Evolutionary conservation across 2,797 vertebrate genomes (phyloP), one percentile per base, ranked within the genome.

Genomic region (Sebastes vulpes): DNA sequence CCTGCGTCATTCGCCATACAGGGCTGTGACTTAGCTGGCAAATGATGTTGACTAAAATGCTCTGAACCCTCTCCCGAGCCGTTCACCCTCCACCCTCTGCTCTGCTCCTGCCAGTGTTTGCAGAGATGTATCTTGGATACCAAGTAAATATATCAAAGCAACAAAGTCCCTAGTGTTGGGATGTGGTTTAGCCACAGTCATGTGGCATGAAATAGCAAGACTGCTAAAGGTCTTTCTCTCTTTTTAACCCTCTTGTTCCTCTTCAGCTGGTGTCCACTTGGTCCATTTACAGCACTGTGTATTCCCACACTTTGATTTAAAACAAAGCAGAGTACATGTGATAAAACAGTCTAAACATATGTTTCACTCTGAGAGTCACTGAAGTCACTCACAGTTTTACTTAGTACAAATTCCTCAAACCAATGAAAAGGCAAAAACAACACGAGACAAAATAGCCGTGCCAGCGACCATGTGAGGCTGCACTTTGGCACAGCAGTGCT

Each of bases 61-160:
- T 82, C 65, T 77, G 65, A 87, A 81, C 88, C 81, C 67, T 77
- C 72, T 86, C 73, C 72, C 16, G 9, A 72, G 57, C 65, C 29
- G 2, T 6, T 75, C 81, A 65, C 70, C 81, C 79, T 75, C 70
- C 79, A 29, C 70, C 65, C 86, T 82, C 68, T 59, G 63, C 71
- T 77, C 83, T 69, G 81, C 71, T 81, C 68, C 68, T 69, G 74
- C 90, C 85, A 86, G 63, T 68, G 46, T 88, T 86, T 66, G 78
- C 84, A 78, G 63, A 38, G 16, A 66, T 16, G 85, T 92, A 80
- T 88, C 94, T 84, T 83, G 79, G 92, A 92, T 75, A 94, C 91
- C n/a, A 84, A 66, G 89, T 91, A 94, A 95, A 95, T 92, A 91
- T 72, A 86, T 85, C 54, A 87, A 85, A 82, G 82, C 82, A 87